A percentile compares a stretch with the other conserved stretches of the same genome.
Conservation (phyloP, 64 coral and sea anemone genomes). For the Orbicella faveolata region DNA sequence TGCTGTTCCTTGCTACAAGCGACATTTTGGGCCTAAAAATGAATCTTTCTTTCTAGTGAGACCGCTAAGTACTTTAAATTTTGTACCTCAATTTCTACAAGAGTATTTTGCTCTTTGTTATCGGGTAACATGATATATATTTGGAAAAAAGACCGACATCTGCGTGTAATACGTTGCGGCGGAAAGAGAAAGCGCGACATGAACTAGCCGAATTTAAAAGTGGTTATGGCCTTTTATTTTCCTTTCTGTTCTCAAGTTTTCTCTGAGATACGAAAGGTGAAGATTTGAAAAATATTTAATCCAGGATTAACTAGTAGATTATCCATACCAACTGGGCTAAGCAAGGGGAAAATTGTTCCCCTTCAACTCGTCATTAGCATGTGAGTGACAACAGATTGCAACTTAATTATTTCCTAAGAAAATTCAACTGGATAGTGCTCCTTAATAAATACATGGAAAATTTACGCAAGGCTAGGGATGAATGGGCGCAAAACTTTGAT, state of each 20-base stretch:
- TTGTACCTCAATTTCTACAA: no score
- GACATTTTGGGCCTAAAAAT: no score
- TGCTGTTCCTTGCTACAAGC: no score
- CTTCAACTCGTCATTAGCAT: not conserved
- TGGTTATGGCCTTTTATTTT: not conserved
- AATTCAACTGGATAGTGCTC: not conserved
- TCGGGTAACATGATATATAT: no score
- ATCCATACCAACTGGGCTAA: not conserved
- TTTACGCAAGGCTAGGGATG: not conserved
- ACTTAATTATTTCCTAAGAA: not conserved
- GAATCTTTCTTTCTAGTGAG: no score
- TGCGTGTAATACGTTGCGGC: no score
- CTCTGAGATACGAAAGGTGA: not conserved
- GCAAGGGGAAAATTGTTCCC: not conserved
- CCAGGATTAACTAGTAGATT: not conserved
- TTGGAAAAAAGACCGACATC: no score
- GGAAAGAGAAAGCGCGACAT: no score
- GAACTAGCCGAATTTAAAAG: no score
- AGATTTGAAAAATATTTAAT: not conserved
- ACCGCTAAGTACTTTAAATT: no score
- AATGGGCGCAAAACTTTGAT: not conserved
- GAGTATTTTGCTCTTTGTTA: no score
- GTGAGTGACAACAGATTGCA: not conserved
- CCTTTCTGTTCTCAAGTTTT: not conserved
- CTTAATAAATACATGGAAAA: not conserved